Evolutionary conservation across 2,888 invertebrate species (phyloP).

Genomic region (Digitonthophagus gazella): DNA sequence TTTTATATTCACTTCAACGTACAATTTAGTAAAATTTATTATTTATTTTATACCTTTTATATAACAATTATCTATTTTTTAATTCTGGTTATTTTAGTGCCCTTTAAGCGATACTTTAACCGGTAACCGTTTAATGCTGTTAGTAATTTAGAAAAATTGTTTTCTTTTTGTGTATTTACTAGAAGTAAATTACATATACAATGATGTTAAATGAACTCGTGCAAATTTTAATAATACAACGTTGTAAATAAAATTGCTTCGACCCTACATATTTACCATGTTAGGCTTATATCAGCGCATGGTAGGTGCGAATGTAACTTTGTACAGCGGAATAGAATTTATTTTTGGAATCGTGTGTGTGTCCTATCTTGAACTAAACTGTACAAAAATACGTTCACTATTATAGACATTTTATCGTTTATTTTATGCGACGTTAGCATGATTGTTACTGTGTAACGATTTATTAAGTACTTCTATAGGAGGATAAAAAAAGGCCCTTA

Average conservation of each 20-base stretch:
- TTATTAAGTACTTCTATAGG: slow-evolving; percentile 27
- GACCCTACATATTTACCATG: neutral
- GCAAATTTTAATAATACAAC: neutral
- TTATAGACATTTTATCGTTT: slow-evolving; percentile 6
- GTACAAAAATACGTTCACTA: slow-evolving; percentile 28
- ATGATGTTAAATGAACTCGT: neutral
- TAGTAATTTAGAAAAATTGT: neutral
- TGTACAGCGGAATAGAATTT: neutral
- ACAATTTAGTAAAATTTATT: neutral
- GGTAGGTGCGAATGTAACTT: neutral
- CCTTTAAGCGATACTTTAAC: neutral
- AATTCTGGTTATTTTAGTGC: neutral
- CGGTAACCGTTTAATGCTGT: neutral
- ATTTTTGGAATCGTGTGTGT: slow-evolving; percentile 6
- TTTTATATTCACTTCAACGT: neutral
- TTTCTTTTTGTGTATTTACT: neutral
- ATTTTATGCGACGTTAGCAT: slow-evolving; percentile 38
- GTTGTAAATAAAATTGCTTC: neutral
- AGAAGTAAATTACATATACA: neutral
- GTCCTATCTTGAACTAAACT: slow-evolving; percentile 2
- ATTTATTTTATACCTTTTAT: neutral
- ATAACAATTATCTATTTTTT: neutral
- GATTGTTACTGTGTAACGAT: slow-evolving; percentile 35
- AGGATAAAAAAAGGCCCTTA: slow-evolving; percentile 19
- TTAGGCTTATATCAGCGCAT: neutral